Base-by-base conservation (phyloP, 2,797 vertebrate genomes). In the Hoplostethus mediterraneus region DNA sequence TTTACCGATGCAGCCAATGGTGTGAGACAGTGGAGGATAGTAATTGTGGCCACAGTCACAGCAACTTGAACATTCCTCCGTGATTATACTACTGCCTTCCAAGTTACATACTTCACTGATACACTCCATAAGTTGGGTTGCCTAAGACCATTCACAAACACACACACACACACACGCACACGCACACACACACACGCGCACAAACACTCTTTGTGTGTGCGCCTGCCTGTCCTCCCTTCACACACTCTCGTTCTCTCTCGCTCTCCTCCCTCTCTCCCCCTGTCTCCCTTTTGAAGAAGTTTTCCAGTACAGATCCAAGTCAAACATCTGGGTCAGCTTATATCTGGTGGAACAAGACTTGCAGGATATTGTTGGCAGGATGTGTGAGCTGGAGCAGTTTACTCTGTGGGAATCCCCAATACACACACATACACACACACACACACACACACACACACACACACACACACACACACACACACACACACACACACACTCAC, bases 311-410 rank as follows among this genome's bases (percentile, higher is more conserved):
- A 63, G 80, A 84, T 91, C 89, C 84, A 86, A 93, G 79, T 90
- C 84, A 87, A 91, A 94, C 93, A 94, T 94, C 93, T 94, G 93
- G 90, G 87, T 90, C 92, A 94, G 87, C 61, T 93, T 93, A 94
- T 83, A 90, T 90, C 85, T 84, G 82, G 90, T 89, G 83, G 89
- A 93, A 90, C 91, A 92, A 83, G 90, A 91, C 88, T 91, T 85
- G 92, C 91, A 92, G 91, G 90, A 93, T 92, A 93, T 91, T 91
- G 91, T 92, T 94, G 93, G 92, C 92, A 91, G 90, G 88, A 92
- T 91, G 90, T 91, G 86, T 78, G 88, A 90, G 89, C 83, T 86
- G 83, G 85, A 90, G 86, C 87, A 75, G 83, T 92, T 89, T 86
- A 88, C 89, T 90, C 88, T 81, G 88, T 91, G 90, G 91, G 92